Conservation (phyloP, 1,140 invertebrate species). For the Achatina immaculata region DNA sequence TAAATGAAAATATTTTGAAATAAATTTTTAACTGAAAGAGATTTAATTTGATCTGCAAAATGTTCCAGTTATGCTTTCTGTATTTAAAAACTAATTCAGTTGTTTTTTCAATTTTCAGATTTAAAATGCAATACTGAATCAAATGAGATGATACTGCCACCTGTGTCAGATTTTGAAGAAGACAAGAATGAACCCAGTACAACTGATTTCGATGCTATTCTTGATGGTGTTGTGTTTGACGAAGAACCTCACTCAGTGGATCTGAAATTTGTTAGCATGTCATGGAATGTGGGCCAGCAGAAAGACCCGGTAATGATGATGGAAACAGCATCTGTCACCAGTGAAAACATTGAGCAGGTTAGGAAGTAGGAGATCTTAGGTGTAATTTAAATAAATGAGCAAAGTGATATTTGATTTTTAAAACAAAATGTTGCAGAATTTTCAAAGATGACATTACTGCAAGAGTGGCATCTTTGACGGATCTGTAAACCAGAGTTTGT, state of each 20-base stretch:
- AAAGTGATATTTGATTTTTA: too few species aligned
- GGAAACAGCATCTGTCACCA: slow-evolving; percentile 53
- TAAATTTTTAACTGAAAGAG: too few species aligned
- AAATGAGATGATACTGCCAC: slow-evolving; percentile 17
- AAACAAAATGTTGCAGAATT: too few species aligned
- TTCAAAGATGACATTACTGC: too few species aligned
- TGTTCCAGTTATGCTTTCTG: too few species aligned
- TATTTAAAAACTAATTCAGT: too few species aligned
- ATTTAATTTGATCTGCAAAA: too few species aligned
- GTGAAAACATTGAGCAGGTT: slow-evolving; percentile 47
- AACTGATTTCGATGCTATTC: slow-evolving; percentile 36
- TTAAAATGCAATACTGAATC: slow-evolving; percentile 1
- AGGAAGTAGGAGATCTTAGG: background rate
- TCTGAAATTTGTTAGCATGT: background rate
- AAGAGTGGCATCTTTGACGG: too few species aligned
- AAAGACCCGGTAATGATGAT: background rate
- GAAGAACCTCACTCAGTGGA: slow-evolving; percentile 30
- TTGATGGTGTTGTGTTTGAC: slow-evolving; percentile 36
- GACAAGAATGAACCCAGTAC: background rate
- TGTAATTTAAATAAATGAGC: background rate
- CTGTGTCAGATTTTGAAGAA: slow-evolving; percentile 15
- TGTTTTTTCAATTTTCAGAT: background rate
- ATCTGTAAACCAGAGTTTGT: too few species aligned
- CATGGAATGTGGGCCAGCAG: background rate
- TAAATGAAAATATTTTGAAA: too few species aligned